Base-by-base conservation (phyloP, 2,797 vertebrate species). In the Furcifer pardalis region DNA sequence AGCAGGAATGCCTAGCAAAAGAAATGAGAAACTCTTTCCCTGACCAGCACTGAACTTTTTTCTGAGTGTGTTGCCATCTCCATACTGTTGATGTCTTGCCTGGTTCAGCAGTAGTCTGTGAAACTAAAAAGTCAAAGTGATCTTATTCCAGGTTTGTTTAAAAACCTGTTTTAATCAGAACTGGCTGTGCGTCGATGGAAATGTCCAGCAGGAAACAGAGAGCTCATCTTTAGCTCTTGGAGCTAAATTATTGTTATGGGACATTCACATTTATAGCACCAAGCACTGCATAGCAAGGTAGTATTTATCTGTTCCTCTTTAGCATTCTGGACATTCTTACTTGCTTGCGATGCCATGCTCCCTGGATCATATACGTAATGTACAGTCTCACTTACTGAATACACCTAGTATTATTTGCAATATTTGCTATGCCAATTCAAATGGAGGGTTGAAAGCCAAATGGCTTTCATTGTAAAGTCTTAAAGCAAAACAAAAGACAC, bases 401-500 rank as follows among this genome's bases (percentile, higher is more conserved):
- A 90, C 77, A 93, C 87, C 87, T 93, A 92, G 92, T 30, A 10
- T 46, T 94, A 89, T 93, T 92, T 94, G 93, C 91, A 93, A 95
- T 95, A 96, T 94, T 96, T 90, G 90, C 86, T 93, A 91, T 93
- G 94, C 94, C 93, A 96, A 96, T 96, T 96, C 93, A 96, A 96
- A 96, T 93, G 91, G 90, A 90, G 93, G 85, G 89, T 91, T 77
- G 0, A 90, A 92, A 96, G 94, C 96, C 94, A 95, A 96, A 96
- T 95, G 94, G 87, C 94, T 93, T 92, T 96, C 92, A 92, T 91
- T 88, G 87, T 78, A 90, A 95, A 94, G 94, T 94, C 95, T 96
- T 96, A 96, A 96, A 96, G 95, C 94, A 95, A 94, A 94, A 96
- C 94, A 96, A 94, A 95, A 96, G 95, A 92, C 95, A 96, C 95